Percentiles rank a stretch among this genome's conserved stretches.
Conservation (phyloP, 2,113 vertebrate species). For the Oplegnathus fasciatus region DNA sequence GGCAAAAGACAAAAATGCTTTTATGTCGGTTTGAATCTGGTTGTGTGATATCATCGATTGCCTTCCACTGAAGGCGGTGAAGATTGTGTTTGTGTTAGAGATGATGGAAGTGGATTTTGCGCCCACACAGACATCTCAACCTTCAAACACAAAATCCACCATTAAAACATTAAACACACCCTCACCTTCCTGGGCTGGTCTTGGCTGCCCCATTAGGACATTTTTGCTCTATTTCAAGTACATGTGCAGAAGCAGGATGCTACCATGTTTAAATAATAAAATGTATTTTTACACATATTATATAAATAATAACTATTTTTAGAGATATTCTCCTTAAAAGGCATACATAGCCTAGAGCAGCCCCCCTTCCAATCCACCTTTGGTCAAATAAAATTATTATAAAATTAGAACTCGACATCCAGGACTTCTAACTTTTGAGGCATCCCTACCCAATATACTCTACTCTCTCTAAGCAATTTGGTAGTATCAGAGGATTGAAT, state of each 20-base stretch:
- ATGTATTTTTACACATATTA: not conserved
- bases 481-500: not conserved
- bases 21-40: conserved; percentile 6
- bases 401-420: too few species aligned
- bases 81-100: conserved; percentile 24
- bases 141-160: conserved; percentile 23
- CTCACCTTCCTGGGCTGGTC: not conserved
- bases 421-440: too few species aligned
- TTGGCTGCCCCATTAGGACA: too few species aligned
- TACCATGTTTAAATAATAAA: not conserved
- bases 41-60: not conserved
- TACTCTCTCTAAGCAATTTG: not conserved
- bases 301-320: too few species aligned
- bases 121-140: not conserved
- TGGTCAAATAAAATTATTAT: too few species aligned
- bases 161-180: too few species aligned
- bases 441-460: not conserved
- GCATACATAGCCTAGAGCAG: too few species aligned
- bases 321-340: too few species aligned
- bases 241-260: not conserved
- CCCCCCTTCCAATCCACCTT: too few species aligned
- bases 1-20: conserved; percentile 21
- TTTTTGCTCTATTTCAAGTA: not conserved
- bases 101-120: conserved; percentile 19
- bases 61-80: conserved; percentile 14